Percentiles rank a stretch among this genome's conserved stretches.
Conservation (phyloP, 2,888 invertebrate genomes). For the Leptinotarsa rubiginosa region DNA sequence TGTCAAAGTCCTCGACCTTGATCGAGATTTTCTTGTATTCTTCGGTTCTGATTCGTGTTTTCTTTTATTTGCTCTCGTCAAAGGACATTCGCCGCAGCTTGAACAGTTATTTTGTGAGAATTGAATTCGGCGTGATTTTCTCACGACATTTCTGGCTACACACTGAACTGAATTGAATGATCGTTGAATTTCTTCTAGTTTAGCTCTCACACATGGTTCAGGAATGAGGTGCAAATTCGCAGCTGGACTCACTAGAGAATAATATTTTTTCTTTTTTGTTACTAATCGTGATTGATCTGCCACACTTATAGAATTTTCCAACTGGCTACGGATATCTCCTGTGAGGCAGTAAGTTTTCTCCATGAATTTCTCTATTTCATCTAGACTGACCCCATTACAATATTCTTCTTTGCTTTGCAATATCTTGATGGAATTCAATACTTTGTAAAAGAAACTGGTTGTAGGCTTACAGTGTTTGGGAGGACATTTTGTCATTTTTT, state of each 20-base stretch:
- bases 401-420: constrained; percentile 44
- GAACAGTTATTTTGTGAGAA: background rate
- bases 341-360: constrained; percentile 41
- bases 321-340: constrained; percentile 51
- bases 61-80: background rate
- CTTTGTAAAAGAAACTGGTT: constrained; percentile 51
- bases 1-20: background rate
- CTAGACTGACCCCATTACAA: constrained; percentile 44
- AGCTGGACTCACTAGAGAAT: constrained; percentile 47
- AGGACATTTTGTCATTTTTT: constrained; percentile 45
- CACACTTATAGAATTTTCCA: constrained; percentile 46
- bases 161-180: constrained; percentile 34
- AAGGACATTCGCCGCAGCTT: background rate
- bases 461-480: constrained; percentile 31
- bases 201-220: constrained; percentile 43
- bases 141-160: background rate
- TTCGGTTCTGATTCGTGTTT: background rate
- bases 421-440: constrained; percentile 48
- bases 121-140: constrained; percentile 1
- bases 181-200: constrained; percentile 45
- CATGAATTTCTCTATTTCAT: constrained; percentile 50
- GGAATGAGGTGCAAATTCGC: constrained; percentile 50
- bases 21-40: background rate
- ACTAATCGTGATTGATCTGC: constrained; percentile 47
- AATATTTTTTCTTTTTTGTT: constrained; percentile 43